Evolutionary conservation across 1,140 invertebrate genomes (phyloP).

Genomic region (Drosophila malerkotliana): DNA sequence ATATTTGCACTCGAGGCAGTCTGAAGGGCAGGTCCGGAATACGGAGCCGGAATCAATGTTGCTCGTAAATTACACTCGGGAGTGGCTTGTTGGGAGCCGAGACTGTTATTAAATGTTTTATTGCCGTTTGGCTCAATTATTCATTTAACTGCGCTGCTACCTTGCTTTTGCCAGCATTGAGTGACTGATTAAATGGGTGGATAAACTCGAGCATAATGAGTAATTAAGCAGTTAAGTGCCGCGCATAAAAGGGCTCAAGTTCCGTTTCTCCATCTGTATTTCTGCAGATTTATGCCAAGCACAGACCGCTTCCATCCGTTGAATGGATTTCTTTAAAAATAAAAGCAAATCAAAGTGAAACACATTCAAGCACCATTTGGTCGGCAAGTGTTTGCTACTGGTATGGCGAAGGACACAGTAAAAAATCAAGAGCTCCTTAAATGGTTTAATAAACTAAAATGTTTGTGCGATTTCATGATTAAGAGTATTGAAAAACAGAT

Average conservation of each 20-base stretch:
- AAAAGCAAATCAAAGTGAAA: constrained; percentile 57
- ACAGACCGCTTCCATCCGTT: constrained; percentile 6
- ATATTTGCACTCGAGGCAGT: constrained; percentile 18
- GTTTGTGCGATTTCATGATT: too few species aligned
- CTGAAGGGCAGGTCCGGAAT: not conserved
- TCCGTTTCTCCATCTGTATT: constrained; percentile 3
- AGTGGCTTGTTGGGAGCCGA: constrained; percentile 7
- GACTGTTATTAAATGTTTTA: constrained; percentile 51
- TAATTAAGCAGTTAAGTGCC: constrained; percentile 51
- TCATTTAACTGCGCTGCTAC: constrained; percentile 37
- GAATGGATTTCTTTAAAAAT: constrained; percentile 50
- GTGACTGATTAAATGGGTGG: constrained; percentile 40
- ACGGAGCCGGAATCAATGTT: constrained; percentile 31
- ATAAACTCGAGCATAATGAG: constrained; percentile 43
- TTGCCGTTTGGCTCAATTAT: constrained; percentile 44
- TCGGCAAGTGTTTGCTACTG: constrained; percentile 45
- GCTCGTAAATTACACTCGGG: constrained; percentile 19
- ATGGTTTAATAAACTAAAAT: not conserved
- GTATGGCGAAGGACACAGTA: not conserved
- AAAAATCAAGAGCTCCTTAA: not conserved
- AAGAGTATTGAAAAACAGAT: too few species aligned
- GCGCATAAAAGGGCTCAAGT: constrained; percentile 33
- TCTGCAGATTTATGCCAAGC: constrained; percentile 49
- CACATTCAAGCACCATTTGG: constrained; percentile 62
- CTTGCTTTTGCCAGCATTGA: constrained; percentile 31